Percentiles rank a stretch among this genome's conserved stretches.
phyloP scores from a whole-genome alignment of 2,888 invertebrate species.

The Oeneis ivallda region DNA sequence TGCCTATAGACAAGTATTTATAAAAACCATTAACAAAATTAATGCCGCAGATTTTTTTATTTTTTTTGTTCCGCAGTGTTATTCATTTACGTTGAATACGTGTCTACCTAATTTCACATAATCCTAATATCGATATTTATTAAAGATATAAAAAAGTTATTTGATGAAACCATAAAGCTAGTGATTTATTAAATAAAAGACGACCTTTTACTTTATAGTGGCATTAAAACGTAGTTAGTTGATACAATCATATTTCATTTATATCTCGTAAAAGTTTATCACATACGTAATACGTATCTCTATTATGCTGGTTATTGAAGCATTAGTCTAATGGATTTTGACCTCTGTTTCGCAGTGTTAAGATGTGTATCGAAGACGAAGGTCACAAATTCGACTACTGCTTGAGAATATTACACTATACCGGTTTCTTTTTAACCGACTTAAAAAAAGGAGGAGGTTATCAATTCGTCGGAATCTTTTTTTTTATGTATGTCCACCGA shows the following conservation, averaged over 20 bases:
- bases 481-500: too few species aligned
- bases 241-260: slow-evolving; percentile 20
- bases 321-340: slow-evolving; percentile 20
- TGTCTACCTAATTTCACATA: not conserved
- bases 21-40: too few species aligned
- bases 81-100: not conserved
- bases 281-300: slow-evolving; percentile 15
- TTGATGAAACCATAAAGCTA: not conserved
- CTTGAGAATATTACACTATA: too few species aligned
- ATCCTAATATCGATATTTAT: slow-evolving; percentile 8
- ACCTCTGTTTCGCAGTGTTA: not conserved
- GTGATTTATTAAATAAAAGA: slow-evolving; percentile 12
- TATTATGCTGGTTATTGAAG: slow-evolving; percentile 9
- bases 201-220: slow-evolving; percentile 13
- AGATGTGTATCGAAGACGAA: too few species aligned
- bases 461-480: too few species aligned
- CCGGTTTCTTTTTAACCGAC: too few species aligned
- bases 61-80: too few species aligned
- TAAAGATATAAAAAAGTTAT: not conserved
- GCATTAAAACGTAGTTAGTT: slow-evolving; percentile 18
- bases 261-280: slow-evolving; percentile 26
- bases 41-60: too few species aligned
- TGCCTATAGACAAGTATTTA: too few species aligned
- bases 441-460: too few species aligned
- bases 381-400: too few species aligned